These are phyloP conservation scores for Nyctereutes procyonoides DNA, from an alignment of 2,113 vertebrate species.

Conservation along the genomic window DNA sequence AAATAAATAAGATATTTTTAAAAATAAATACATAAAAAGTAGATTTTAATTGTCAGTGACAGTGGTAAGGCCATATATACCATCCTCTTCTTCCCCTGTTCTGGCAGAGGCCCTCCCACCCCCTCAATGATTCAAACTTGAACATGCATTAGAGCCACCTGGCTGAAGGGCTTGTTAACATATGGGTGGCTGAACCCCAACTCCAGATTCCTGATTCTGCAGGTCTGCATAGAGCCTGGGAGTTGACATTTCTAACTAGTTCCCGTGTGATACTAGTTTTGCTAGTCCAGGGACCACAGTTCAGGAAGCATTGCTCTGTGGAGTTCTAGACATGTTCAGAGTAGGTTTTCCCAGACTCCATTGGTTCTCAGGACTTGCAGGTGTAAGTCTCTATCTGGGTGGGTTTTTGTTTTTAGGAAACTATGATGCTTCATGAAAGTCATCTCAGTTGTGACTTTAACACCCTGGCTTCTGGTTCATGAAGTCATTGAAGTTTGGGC, in stretches of 20 bases:
- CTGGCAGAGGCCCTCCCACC: not conserved
- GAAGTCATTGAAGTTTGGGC: not conserved
- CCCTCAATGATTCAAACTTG: not conserved
- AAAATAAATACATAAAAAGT: not conserved
- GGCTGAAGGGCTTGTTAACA: not conserved
- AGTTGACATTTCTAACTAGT: not conserved
- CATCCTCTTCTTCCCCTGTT: fast-evolving
- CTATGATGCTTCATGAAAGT: not conserved
- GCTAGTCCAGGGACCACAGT: too few species aligned
- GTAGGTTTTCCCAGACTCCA: not conserved
- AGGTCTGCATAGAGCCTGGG: not conserved
- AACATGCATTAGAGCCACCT: not conserved
- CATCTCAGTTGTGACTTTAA: not conserved
- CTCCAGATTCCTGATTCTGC: not conserved
- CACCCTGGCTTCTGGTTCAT: not conserved
- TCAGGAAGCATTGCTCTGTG: not conserved
- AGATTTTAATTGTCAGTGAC: not conserved
- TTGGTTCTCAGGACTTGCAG: not conserved
- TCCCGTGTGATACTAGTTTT: not conserved
- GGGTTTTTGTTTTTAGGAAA: not conserved
- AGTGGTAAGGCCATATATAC: fast-evolving
- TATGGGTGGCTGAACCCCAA: too few species aligned
- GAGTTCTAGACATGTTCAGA: not conserved
- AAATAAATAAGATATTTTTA: not conserved
- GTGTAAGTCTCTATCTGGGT: not conserved